Evolutionary conservation across 2,113 vertebrate genomes (phyloP).

Genomic region (Dasypus novemcinctus): DNA sequence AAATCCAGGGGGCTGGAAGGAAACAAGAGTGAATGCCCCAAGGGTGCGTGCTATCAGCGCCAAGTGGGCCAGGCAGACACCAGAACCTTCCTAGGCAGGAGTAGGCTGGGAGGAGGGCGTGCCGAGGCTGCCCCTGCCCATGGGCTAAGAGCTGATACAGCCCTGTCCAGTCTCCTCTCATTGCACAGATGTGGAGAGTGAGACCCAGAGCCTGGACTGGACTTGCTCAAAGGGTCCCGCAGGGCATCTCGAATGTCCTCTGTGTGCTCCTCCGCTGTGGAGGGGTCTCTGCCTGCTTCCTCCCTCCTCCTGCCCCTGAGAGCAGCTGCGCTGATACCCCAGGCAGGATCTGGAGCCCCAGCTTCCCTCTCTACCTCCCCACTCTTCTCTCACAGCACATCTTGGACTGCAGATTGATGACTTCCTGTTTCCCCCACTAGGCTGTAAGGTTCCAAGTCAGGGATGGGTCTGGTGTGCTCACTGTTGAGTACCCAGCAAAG

Average conservation of each 20-base stretch:
- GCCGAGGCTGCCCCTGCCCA: background rate
- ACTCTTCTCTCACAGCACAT: background rate
- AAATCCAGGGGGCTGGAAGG: background rate
- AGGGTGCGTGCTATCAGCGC: background rate
- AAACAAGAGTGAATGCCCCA: background rate
- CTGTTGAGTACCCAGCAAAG: background rate
- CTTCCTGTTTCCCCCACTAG: background rate
- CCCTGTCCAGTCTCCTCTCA: background rate
- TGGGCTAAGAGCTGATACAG: background rate
- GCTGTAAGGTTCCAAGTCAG: background rate
- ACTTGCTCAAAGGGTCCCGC: background rate
- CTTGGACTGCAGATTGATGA: background rate
- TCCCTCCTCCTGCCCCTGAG: background rate
- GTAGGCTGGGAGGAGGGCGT: background rate
- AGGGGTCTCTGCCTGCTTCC: background rate
- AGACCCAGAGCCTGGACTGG: background rate
- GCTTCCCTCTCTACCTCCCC: background rate
- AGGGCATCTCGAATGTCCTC: background rate
- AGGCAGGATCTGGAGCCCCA: background rate
- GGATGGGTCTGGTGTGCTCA: background rate
- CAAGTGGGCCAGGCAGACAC: background rate
- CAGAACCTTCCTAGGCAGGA: background rate
- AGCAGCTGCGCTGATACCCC: background rate
- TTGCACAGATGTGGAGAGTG: background rate
- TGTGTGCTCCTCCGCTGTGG: background rate